phyloP scores from a whole-genome alignment of 1,140 invertebrate species.

The Bombyx mandarina region DNA sequence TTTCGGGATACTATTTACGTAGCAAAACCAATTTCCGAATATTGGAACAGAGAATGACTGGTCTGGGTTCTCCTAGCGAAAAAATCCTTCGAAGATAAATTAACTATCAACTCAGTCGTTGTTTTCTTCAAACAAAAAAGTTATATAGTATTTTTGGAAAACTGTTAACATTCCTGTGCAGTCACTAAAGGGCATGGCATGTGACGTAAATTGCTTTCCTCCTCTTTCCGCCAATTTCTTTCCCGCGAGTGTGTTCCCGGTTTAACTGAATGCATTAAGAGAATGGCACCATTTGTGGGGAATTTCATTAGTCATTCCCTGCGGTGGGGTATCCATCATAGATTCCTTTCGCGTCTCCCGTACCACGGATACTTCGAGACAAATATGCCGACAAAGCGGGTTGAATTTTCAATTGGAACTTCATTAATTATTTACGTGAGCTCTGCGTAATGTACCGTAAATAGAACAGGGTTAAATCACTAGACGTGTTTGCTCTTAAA shows the following conservation, averaged over 20 bases:
- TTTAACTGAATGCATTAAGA: constrained; percentile 19
- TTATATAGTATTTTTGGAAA: no score
- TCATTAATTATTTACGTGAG: constrained; percentile 21
- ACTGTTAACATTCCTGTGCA: background rate
- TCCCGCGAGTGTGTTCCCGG: constrained; percentile 9
- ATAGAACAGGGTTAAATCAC: constrained; percentile 11
- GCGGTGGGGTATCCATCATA: constrained; percentile 22
- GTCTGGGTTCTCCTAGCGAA: no score
- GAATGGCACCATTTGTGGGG: constrained; percentile 22
- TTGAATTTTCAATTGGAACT: constrained; percentile 23
- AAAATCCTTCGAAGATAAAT: no score
- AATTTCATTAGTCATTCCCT: constrained; percentile 27
- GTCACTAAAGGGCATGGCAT: constrained; percentile 6
- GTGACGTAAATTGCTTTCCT: constrained; percentile 15
- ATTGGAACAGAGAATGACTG: no score
- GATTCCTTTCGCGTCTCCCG: constrained; percentile 25
- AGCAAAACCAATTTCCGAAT: no score
- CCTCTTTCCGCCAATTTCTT: constrained; percentile 7
- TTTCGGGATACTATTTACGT: no score
- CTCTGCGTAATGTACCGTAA: constrained; percentile 13
- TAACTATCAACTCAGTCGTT: no score
- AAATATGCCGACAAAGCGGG: constrained; percentile 18
- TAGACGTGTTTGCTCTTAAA: constrained; percentile 1
- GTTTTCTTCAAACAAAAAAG: no score
- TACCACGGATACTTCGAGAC: constrained; percentile 19